Percentiles rank a stretch among this genome's conserved stretches.
These are phyloP conservation scores for Amiota mariae DNA, from an alignment of 2,888 invertebrate genomes.

Conservation along the genomic window DNA sequence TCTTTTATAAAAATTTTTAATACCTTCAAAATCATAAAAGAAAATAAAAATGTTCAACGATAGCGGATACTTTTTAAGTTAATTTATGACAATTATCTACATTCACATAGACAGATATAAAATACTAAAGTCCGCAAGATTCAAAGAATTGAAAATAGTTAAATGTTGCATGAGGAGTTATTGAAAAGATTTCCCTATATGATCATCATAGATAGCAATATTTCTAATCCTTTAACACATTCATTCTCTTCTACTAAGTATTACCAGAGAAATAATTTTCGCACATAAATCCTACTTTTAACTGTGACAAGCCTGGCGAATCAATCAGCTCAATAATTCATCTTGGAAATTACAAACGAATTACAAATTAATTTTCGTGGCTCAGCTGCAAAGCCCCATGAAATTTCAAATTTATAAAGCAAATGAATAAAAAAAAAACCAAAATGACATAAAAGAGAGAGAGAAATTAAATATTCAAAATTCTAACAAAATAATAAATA, in stretches of 20 bases:
- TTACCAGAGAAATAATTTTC: neutral
- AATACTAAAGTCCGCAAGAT: no score
- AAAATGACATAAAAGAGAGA: conserved; percentile 24
- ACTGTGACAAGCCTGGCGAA: conserved; percentile 24
- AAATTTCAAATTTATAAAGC: conserved; percentile 51
- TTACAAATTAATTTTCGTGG: conserved; percentile 69
- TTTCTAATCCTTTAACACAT: neutral
- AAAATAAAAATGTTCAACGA: no score
- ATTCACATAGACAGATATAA: no score
- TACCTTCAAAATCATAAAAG: no score
- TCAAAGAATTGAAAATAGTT: no score
- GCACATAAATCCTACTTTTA: conserved; percentile 27
- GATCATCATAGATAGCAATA: neutral
- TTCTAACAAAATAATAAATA: conserved; percentile 69
- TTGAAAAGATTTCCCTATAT: neutral
- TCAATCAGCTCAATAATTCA: conserved; percentile 51
- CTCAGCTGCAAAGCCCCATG: conserved; percentile 51
- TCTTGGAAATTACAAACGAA: conserved; percentile 66
- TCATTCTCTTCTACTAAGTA: no score
- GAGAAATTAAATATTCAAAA: conserved; percentile 66
- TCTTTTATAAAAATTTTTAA: no score
- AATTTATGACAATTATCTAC: no score
- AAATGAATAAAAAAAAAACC: conserved; percentile 39
- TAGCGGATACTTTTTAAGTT: no score
- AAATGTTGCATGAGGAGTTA: no score